phyloP scores from a whole-genome alignment of 2,797 vertebrate genomes.

The Falco naumanni region DNA sequence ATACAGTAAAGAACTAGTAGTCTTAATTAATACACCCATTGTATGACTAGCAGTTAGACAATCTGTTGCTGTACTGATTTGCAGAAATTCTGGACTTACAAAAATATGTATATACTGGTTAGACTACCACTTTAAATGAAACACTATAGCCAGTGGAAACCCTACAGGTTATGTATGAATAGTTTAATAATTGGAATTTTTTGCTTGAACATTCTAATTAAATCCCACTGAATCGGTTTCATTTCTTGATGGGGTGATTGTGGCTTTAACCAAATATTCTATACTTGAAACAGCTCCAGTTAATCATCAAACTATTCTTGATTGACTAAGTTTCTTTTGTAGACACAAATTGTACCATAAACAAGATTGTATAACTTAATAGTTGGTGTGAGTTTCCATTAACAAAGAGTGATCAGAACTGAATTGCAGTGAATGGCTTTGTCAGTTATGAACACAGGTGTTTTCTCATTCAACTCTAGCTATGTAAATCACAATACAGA shows the following conservation, averaged over 20 bases:
- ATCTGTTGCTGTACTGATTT: not conserved
- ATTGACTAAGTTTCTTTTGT: not conserved
- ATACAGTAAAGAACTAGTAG: not conserved
- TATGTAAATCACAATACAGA: not conserved
- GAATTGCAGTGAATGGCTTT: not conserved
- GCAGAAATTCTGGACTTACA: not conserved
- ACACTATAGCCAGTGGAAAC: not conserved
- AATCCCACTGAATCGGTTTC: not conserved
- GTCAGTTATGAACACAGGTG: not conserved
- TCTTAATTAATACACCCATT: not conserved
- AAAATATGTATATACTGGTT: not conserved
- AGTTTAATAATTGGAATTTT: not conserved
- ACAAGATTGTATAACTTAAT: not conserved
- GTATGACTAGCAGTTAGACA: not conserved
- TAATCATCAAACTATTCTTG: not conserved
- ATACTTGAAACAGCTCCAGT: not conserved
- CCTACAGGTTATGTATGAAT: not conserved
- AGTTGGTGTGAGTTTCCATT: not conserved
- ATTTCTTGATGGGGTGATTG: not conserved
- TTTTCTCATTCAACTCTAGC: not conserved
- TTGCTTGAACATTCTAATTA: not conserved
- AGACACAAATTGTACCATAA: not conserved
- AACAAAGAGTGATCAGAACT: not conserved
- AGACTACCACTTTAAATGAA: not conserved
- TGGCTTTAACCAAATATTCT: not conserved